Evolutionary conservation across 1,140 invertebrate species (phyloP).

Genomic region (Heliconius himera): DNA sequence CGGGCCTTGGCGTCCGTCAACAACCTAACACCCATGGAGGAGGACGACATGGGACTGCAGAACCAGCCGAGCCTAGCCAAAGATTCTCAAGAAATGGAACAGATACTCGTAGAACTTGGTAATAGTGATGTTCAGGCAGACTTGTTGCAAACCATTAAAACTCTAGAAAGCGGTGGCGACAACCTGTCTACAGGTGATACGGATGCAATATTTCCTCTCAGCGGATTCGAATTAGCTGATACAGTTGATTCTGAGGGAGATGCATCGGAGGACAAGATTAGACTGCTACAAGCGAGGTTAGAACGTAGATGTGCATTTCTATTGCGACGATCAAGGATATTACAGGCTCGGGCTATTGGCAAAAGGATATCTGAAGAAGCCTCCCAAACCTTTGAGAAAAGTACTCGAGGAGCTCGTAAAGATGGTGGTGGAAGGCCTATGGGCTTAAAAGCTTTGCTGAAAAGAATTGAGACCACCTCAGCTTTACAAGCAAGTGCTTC

Average conservation of each 20-base stretch:
- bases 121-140: conserved; percentile 82
- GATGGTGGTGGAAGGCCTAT: conserved; percentile 64
- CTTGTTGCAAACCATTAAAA: conserved; percentile 85
- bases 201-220: conserved; percentile 83
- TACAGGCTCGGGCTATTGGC: conserved; percentile 88
- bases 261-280: conserved; percentile 74
- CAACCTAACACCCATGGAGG: conserved; percentile 84
- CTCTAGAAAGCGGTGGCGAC: conserved; percentile 83
- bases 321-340: conserved; percentile 86
- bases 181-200: conserved; percentile 74
- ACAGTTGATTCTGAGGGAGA: conserved; percentile 73
- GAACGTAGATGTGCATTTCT: conserved; percentile 87
- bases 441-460: conserved; percentile 67
- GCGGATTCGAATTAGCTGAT: conserved; percentile 83
- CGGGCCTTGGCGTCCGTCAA: conserved; percentile 75
- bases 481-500: conserved; percentile 70
- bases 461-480: conserved; percentile 69
- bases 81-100: conserved; percentile 82
- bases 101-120: conserved; percentile 82
- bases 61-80: conserved; percentile 74
- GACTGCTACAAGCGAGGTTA: conserved; percentile 84
- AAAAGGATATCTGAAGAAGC: conserved; percentile 89
- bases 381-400: conserved; percentile 87
- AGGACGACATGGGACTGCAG: conserved; percentile 85
- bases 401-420: conserved; percentile 65